A percentile compares a stretch with the other conserved stretches of the same genome.
phyloP scores from a whole-genome alignment of 2,888 invertebrate genomes.

The Chrysolina oricalcia region DNA sequence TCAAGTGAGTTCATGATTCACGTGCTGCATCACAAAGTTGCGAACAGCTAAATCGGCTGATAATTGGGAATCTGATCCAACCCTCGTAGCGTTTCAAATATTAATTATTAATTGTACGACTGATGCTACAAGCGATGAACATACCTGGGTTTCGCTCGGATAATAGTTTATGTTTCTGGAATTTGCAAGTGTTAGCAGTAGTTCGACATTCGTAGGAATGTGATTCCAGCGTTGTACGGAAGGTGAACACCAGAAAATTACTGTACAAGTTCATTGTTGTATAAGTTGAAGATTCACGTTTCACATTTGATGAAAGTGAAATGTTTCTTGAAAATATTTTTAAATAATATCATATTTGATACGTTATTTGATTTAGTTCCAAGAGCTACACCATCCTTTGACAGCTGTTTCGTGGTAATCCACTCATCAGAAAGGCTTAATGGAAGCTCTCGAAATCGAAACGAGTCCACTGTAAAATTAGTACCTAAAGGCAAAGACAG shows the following conservation, averaged over 20 bases:
- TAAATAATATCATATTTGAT: too few species aligned
- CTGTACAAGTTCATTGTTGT: too few species aligned
- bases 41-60: slow-evolving; percentile 14
- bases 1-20: slow-evolving; percentile 4
- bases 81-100: slow-evolving; percentile 9
- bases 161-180: neutral
- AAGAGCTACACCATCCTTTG: too few species aligned
- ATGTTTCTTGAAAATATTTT: too few species aligned
- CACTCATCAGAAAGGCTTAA: too few species aligned
- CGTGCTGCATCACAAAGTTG: slow-evolving; percentile 15
- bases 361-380: too few species aligned
- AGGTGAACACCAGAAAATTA: neutral
- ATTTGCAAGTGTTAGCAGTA: neutral
- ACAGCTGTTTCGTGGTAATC: too few species aligned
- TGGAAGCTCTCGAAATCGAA: too few species aligned
- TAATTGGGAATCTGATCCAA: slow-evolving; percentile 22
- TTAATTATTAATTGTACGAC: slow-evolving; percentile 11
- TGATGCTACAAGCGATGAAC: slow-evolving; percentile 4
- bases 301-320: too few species aligned
- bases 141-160: neutral
- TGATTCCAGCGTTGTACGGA: neutral
- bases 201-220: neutral
- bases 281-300: too few species aligned
- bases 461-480: too few species aligned
- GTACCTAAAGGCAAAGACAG: too few species aligned